These are phyloP conservation scores for Papilio demoleus DNA, from an alignment of 2,888 invertebrate species.

Conservation along the genomic window DNA sequence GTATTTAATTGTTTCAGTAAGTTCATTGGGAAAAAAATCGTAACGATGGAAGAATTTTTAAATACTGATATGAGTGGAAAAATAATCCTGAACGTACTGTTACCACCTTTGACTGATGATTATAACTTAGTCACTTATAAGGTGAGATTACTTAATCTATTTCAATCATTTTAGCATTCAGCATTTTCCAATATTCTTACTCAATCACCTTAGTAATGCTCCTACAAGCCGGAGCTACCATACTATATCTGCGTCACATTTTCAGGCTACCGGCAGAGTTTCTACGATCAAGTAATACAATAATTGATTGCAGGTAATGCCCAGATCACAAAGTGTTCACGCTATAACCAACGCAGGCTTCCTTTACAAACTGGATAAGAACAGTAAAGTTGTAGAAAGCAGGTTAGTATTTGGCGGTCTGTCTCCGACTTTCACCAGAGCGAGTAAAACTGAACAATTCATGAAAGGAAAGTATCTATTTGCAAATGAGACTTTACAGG, in stretches of 20 bases:
- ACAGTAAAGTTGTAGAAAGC: constrained; percentile 66
- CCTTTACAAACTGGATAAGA: constrained; percentile 66
- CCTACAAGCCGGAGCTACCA: too few relatives aligned
- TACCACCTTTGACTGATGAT: constrained; percentile 76
- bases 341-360: constrained; percentile 90
- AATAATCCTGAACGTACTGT: constrained; percentile 78
- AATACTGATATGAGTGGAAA: constrained; percentile 69
- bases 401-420: constrained; percentile 83
- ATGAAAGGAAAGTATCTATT: constrained; percentile 64
- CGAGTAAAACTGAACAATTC: constrained; percentile 73
- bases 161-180: too few relatives aligned
- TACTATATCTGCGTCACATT: too few relatives aligned
- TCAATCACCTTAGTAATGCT: too few relatives aligned
- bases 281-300: background rate
- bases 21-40: constrained; percentile 41
- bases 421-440: constrained; percentile 63
- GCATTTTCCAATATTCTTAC: too few relatives aligned
- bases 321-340: constrained; percentile 88
- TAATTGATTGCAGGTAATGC: constrained; percentile 84
- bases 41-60: constrained; percentile 71
- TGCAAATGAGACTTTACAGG: constrained; percentile 69
- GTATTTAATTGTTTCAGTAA: constrained; percentile 39
- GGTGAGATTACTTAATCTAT: constrained; percentile 70
- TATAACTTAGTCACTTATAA: constrained; percentile 84
- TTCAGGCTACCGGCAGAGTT: too few relatives aligned